Conservation (phyloP, 2,888 invertebrate genomes). For the Elysia crispata region DNA sequence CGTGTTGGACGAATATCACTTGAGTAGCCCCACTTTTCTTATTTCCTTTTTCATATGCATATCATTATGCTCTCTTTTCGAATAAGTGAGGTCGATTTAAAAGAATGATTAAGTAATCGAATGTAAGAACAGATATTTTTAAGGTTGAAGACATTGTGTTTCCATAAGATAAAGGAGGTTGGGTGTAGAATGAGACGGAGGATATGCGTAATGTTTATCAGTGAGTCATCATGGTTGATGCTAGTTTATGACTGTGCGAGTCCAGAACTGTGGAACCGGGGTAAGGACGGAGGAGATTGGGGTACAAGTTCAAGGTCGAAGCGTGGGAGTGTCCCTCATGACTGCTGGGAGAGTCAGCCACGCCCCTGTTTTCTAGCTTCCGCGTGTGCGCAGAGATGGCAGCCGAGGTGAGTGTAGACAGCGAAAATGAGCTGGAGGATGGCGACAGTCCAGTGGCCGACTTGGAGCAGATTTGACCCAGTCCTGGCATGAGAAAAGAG, state of each 20-base stretch:
- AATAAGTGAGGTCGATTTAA: too few relatives aligned
- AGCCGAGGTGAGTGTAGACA: constrained; percentile 4
- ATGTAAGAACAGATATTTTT: too few relatives aligned
- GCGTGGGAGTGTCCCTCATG: constrained; percentile 17
- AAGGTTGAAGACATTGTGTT: too few relatives aligned
- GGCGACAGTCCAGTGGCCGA: not conserved
- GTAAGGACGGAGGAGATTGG: constrained; percentile 35
- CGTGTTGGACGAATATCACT: too few relatives aligned
- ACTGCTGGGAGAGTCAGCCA: not conserved
- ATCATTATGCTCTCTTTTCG: too few relatives aligned
- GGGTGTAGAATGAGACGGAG: too few relatives aligned
- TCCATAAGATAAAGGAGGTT: too few relatives aligned
- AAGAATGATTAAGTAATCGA: too few relatives aligned
- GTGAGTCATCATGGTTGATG: constrained; percentile 42
- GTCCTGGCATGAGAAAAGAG: constrained; percentile 32
- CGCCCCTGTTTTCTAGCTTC: constrained; percentile 20
- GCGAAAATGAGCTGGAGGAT: not conserved
- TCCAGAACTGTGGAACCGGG: constrained; percentile 12
- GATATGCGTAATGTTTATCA: constrained; percentile 2
- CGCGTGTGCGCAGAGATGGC: constrained; percentile 35
- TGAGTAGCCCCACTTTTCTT: too few relatives aligned
- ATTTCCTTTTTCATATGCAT: too few relatives aligned
- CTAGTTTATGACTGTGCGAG: constrained; percentile 31
- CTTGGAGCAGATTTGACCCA: constrained; percentile 32
- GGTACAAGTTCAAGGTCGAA: constrained; percentile 33